Evolutionary conservation across 2,888 invertebrate genomes (phyloP), one percentile per base, ranked within the genome.

Genomic region (Agrochola litura): DNA sequence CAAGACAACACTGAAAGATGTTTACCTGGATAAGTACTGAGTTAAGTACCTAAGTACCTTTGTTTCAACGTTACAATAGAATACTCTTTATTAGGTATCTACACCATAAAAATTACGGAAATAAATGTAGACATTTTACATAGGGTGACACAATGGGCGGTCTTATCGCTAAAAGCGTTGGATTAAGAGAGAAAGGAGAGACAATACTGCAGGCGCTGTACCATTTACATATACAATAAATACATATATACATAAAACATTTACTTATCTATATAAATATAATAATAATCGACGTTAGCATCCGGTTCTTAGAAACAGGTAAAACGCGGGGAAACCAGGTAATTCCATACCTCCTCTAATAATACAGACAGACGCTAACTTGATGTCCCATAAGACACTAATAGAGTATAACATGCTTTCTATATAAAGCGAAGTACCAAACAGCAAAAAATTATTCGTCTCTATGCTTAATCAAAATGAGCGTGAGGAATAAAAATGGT

Each of bases 401-500:
- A 76, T 8, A 41, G 8, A 5, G 76, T 14, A 66, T 8, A 14
- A 60, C 19, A n/a, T 12, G 6, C 6, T 19, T 41, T 1, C 16
- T 75, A 19, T 16, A 9, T 22, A 41, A 41, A 43, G 9, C 25
- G 41, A 49, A 30, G 16, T 54, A 58, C 6, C 25, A 58, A 61
- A 25, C 10, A 52, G 3, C 16, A 46, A 61, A 46, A 54, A 4
- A 56, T 25, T 22, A 14, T 46, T 56, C 77, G 41, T 63, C 2
- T 37, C 1, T 25, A 43, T 49, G 0, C 16, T 43, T 37, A 54
- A 67, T 52, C 56, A 64, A 79, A 82, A 82, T 64, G 12, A 49
- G 19, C 16, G 22, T 65, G 16, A 41, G n/a, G 10, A n/a, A 69
- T 56, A 30, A 49, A 73, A 43, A 56, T 52, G 14, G 37, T 54